phyloP scores from a whole-genome alignment of 2,888 invertebrate genomes.

The Himalopsyche japonica region DNA sequence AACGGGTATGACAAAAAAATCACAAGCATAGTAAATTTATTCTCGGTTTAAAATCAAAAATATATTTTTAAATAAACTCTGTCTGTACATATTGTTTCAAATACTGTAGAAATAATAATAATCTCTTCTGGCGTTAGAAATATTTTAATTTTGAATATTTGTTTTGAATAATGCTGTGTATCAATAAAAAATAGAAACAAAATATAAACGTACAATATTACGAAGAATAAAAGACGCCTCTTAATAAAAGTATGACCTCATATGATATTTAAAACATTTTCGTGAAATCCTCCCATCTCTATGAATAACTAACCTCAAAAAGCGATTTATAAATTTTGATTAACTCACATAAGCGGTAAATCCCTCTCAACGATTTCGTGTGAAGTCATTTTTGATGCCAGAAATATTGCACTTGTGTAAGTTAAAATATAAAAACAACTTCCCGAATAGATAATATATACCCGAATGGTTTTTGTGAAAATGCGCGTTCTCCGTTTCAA shows the following conservation, averaged over 20 bases:
- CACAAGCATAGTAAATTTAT: no score
- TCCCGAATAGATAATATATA: not conserved
- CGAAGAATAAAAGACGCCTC: not conserved
- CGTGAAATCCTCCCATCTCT: not conserved
- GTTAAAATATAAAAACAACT: not conserved
- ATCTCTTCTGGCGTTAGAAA: no score
- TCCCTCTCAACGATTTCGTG: not conserved
- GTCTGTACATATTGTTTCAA: no score
- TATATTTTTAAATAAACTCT: no score
- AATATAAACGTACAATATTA: not conserved
- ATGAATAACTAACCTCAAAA: not conserved
- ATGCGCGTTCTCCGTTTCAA: not conserved
- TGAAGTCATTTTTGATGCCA: not conserved
- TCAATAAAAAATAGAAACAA: not conserved
- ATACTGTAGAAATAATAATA: no score
- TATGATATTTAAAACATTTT: not conserved
- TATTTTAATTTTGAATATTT: no score
- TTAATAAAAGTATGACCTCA: not conserved
- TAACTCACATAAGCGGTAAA: not conserved
- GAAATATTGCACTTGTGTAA: not conserved
- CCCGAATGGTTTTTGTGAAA: not conserved
- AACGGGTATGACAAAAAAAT: no score
- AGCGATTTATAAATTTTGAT: not conserved
- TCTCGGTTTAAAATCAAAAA: no score
- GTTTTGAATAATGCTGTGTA: no score